These are phyloP conservation scores for Dione vanillae DNA, from an alignment of 2,888 invertebrate species.

Conservation along the genomic window DNA sequence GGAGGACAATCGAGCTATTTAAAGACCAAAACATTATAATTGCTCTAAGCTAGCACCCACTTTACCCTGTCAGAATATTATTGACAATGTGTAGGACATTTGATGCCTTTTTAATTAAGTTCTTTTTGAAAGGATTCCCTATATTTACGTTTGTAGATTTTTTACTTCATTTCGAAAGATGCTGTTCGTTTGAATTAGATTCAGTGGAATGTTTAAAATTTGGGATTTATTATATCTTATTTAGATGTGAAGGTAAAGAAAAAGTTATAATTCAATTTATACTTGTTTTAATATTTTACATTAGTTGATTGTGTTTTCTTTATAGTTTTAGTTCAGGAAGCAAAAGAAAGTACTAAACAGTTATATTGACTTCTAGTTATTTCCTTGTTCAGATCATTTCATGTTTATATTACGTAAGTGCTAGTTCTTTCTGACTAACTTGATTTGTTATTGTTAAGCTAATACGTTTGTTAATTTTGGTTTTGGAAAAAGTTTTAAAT, in stretches of 20 bases:
- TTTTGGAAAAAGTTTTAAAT: no score
- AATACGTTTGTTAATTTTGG: no score
- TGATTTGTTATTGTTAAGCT: no score
- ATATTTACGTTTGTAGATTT: neutral
- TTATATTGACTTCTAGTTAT: no score
- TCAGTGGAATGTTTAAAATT: neutral
- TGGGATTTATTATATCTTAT: neutral
- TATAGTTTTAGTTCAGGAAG: neutral
- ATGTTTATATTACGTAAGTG: no score
- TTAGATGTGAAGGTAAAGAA: neutral
- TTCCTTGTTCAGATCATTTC: neutral
- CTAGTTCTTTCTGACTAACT: no score
- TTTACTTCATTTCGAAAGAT: neutral
- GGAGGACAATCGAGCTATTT: slow-evolving; percentile 15
- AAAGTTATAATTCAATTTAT: neutral
- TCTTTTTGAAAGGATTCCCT: neutral
- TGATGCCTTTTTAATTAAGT: neutral
- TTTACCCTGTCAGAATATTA: slow-evolving; percentile 21
- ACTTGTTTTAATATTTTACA: no score
- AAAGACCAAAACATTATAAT: slow-evolving; percentile 25
- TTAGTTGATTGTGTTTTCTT: no score
- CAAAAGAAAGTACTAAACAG: neutral
- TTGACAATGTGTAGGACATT: slow-evolving; percentile 17
- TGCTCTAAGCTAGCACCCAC: slow-evolving; percentile 29
- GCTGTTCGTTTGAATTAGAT: neutral